Conservation (phyloP, 2,888 invertebrate species). For the Diploptera punctata region DNA sequence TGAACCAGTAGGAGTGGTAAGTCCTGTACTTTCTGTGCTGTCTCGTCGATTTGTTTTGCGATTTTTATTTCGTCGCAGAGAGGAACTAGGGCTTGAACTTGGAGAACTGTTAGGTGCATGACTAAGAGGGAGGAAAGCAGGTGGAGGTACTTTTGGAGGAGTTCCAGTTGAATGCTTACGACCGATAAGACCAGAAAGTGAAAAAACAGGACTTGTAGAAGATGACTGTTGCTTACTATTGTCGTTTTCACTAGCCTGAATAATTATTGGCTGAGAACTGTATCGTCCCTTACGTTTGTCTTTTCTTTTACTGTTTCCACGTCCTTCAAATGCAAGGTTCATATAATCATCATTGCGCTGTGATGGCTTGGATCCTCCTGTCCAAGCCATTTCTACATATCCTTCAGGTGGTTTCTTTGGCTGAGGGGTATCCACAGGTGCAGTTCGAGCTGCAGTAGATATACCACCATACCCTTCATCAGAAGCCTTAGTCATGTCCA, state of each 20-base stretch:
- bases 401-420: constrained; percentile 61
- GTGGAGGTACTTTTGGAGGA: constrained; percentile 55
- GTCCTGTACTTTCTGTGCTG: constrained; percentile 53
- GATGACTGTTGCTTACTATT: constrained; percentile 42
- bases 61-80: constrained; percentile 52
- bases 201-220: constrained; percentile 46
- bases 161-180: constrained; percentile 54
- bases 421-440: constrained; percentile 55
- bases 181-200: constrained; percentile 29
- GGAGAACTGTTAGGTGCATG: constrained; percentile 54
- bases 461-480: background rate
- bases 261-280: constrained; percentile 69
- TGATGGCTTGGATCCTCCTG: constrained; percentile 47
- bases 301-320: constrained; percentile 49
- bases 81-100: constrained; percentile 57
- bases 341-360: constrained; percentile 59
- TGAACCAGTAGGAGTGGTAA: constrained; percentile 65
- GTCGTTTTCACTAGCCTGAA: constrained; percentile 53
- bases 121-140: constrained; percentile 57
- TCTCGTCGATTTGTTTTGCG: constrained; percentile 52
- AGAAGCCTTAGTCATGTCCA: constrained; percentile 37
- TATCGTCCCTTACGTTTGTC: constrained; percentile 54
- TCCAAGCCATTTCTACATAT: constrained; percentile 71
- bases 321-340: constrained; percentile 57
- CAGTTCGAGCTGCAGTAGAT: constrained; percentile 44